Evolutionary conservation across 2,113 vertebrate species (phyloP).

Genomic region (Dromaius novaehollandiae): DNA sequence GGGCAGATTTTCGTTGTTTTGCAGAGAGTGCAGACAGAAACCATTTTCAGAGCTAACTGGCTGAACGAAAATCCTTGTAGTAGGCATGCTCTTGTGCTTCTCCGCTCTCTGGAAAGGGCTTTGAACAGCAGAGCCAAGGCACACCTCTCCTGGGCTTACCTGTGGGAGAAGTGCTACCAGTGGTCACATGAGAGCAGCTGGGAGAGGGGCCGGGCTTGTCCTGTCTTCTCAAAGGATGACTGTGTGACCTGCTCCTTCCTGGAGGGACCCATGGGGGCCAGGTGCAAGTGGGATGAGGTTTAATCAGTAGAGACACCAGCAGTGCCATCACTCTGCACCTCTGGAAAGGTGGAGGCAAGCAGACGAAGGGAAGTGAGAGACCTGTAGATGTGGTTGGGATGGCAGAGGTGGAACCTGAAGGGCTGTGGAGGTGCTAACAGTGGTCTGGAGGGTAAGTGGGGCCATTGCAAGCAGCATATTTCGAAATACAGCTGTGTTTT

Average conservation of each 20-base stretch:
- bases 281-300: background rate
- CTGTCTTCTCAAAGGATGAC: background rate
- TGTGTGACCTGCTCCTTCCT: background rate
- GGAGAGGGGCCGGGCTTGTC: background rate
- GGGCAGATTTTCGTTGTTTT: background rate
- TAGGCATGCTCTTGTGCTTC: fast-evolving
- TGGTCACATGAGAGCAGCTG: background rate
- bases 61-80: background rate
- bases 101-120: background rate
- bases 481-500: background rate
- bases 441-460: background rate
- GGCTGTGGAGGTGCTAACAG: background rate
- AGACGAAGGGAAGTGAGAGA: background rate
- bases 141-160: background rate
- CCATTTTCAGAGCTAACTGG: background rate
- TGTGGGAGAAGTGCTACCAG: background rate
- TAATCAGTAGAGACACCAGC: background rate
- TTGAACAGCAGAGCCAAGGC: background rate
- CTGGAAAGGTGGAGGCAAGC: background rate
- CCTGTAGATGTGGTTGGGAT: background rate
- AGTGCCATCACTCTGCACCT: fast-evolving
- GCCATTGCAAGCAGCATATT: background rate
- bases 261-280: background rate
- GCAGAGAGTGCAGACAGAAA: background rate
- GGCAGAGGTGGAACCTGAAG: background rate